Percentiles rank a stretch among this genome's conserved stretches.
These are phyloP conservation scores for Ormyrus labotus DNA, from an alignment of 2,888 invertebrate species.

Conservation along the genomic window DNA sequence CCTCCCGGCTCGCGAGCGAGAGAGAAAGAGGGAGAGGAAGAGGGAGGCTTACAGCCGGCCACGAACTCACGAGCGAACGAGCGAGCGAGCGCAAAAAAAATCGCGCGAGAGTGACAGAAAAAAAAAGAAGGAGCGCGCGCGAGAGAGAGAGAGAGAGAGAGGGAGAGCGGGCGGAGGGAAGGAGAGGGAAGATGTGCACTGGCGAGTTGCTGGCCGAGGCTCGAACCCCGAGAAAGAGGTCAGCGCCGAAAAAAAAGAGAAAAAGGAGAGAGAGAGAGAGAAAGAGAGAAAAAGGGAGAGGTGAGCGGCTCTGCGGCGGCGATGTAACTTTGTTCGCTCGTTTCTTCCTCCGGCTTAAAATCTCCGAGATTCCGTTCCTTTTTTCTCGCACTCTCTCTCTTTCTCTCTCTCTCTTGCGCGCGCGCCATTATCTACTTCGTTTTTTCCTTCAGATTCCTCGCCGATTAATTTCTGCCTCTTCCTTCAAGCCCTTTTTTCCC, in stretches of 20 bases:
- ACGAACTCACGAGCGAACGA: background rate
- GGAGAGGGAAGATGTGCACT: conserved; percentile 32
- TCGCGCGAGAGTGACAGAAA: conserved; percentile 5
- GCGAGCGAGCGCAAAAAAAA: background rate
- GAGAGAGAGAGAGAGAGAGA: background rate
- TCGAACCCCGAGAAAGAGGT: conserved; percentile 55
- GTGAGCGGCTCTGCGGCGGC: conserved; percentile 13
- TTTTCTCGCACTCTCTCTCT: conserved; percentile 3
- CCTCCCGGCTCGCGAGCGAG: background rate
- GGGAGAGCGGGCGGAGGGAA: conserved; percentile 12
- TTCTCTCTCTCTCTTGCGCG: conserved; percentile 1
- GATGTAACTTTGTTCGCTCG: conserved; percentile 47
- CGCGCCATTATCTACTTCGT: conserved; percentile 13
- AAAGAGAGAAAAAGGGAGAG: conserved; percentile 36
- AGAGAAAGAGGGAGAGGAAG: background rate
- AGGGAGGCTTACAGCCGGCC: too few relatives aligned
- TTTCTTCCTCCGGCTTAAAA: conserved; percentile 23
- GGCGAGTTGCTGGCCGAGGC: conserved; percentile 37
- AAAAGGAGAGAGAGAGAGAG: conserved; percentile 31
- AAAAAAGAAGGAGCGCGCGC: conserved; percentile 30
- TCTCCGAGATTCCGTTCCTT: background rate
- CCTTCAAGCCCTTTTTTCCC: background rate
- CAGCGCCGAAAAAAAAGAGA: conserved; percentile 45
- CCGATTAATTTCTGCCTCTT: conserved; percentile 2
- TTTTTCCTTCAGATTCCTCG: conserved; percentile 12